Percentiles rank a stretch among this genome's conserved stretches.
Conservation (phyloP, 1,140 invertebrate species). For the Asobara japonica region DNA sequence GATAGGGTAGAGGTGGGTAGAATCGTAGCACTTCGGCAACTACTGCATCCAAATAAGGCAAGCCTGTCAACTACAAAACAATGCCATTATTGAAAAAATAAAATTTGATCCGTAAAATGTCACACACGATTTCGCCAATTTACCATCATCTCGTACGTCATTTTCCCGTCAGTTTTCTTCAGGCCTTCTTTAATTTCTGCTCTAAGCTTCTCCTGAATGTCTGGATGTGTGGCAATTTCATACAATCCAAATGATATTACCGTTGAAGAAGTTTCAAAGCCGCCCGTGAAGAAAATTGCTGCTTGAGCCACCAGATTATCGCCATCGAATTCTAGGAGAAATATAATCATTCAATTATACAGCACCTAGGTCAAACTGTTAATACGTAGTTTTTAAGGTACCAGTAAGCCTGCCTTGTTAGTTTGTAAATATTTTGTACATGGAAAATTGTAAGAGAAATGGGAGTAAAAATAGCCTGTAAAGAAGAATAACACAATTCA, state of each 20-base stretch:
- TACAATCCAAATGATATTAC: constrained; percentile 69
- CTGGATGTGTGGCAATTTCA: constrained; percentile 69
- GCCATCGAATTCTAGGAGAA: constrained; percentile 69
- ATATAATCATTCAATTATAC: too few species aligned
- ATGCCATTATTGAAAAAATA: constrained; percentile 43
- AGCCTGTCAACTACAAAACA: neutral
- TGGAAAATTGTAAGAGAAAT: too few species aligned
- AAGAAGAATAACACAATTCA: too few species aligned
- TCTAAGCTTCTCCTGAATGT: constrained; percentile 67
- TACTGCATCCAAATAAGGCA: constrained; percentile 44
- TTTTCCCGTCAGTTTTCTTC: constrained; percentile 53
- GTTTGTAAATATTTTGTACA: too few species aligned
- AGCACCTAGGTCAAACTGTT: too few species aligned
- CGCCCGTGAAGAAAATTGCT: constrained; percentile 74
- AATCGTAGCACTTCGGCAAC: constrained; percentile 62
- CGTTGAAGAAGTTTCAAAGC: constrained; percentile 76
- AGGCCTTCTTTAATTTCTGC: constrained; percentile 67
- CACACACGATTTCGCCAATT: too few species aligned
- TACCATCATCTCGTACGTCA: constrained; percentile 61
- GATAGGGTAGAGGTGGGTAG: constrained; percentile 69
- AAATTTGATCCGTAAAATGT: constrained; percentile 42
- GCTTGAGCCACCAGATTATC: constrained; percentile 75
- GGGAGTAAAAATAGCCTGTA: too few species aligned
- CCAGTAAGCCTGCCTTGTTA: too few species aligned
- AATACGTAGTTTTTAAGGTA: too few species aligned